Conservation (phyloP, 2,113 vertebrate genomes). For the Dryoscopus gambensis region DNA sequence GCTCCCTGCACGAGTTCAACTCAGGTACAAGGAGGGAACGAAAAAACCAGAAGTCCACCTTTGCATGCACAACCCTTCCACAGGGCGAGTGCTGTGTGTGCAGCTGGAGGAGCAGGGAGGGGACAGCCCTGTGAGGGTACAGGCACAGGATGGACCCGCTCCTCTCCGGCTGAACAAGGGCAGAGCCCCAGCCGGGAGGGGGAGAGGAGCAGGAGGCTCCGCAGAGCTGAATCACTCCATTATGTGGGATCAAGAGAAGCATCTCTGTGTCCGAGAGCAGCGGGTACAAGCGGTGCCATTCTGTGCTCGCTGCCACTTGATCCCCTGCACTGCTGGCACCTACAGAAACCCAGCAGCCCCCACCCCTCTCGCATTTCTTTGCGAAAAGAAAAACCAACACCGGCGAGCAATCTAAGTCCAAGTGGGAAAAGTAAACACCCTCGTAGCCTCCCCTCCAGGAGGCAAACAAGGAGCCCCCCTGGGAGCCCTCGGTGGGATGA, state of each 20-base stretch:
- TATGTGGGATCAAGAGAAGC: neutral
- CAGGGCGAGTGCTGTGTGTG: neutral
- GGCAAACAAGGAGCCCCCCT: rapidly evolving
- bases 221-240: slow-evolving; percentile 27
- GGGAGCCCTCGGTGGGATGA: neutral
- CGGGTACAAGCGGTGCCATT: neutral
- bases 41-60: neutral
- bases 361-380: neutral
- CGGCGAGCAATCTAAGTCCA: neutral
- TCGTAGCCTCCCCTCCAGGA: neutral
- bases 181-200: neutral
- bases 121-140: neutral
- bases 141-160: neutral
- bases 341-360: neutral
- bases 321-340: neutral
- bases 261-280: neutral
- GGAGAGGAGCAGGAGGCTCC: neutral
- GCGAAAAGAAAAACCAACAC: neutral
- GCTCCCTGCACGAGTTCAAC: neutral
- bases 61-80: neutral
- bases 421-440: neutral
- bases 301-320: neutral
- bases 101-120: neutral
- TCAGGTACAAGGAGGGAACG: neutral
- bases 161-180: neutral